Conservation (phyloP, 2,797 vertebrate species). For the Thamnophis elegans region DNA sequence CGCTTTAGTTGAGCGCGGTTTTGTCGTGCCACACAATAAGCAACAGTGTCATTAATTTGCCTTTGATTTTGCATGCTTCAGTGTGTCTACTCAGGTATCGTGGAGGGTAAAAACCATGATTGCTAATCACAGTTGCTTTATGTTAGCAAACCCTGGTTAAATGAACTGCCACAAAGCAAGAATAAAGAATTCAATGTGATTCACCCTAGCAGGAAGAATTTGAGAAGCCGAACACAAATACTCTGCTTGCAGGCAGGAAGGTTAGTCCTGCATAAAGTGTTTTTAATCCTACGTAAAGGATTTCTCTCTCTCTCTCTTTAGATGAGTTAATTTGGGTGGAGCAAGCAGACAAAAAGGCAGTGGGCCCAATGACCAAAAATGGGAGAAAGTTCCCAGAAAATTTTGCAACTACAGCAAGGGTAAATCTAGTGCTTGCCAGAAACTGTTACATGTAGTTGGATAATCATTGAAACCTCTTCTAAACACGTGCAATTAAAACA, state of each 20-base stretch:
- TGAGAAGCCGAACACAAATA: background rate
- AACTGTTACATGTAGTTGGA: background rate
- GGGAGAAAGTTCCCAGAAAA: background rate
- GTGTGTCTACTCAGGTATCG: background rate
- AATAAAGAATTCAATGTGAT: background rate
- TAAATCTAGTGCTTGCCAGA: background rate
- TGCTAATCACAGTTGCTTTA: background rate
- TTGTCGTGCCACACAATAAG: too few species aligned
- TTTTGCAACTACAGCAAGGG: background rate
- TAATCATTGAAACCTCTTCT: background rate
- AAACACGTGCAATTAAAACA: background rate
- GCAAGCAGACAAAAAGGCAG: background rate
- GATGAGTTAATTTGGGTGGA: background rate
- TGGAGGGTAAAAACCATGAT: background rate
- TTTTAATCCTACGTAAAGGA: background rate
- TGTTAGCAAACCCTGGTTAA: background rate
- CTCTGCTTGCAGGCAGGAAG: background rate
- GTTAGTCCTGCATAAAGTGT: background rate
- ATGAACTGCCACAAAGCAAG: background rate
- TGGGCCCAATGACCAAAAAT: too few species aligned
- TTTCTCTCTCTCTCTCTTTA: background rate
- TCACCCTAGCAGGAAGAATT: too few species aligned
- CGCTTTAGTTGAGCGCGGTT: too few species aligned
- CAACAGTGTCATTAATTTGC: background rate
- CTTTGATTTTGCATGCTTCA: background rate